Evolutionary conservation across 2,113 vertebrate genomes (phyloP).

Genomic region (Taxidea taxus): DNA sequence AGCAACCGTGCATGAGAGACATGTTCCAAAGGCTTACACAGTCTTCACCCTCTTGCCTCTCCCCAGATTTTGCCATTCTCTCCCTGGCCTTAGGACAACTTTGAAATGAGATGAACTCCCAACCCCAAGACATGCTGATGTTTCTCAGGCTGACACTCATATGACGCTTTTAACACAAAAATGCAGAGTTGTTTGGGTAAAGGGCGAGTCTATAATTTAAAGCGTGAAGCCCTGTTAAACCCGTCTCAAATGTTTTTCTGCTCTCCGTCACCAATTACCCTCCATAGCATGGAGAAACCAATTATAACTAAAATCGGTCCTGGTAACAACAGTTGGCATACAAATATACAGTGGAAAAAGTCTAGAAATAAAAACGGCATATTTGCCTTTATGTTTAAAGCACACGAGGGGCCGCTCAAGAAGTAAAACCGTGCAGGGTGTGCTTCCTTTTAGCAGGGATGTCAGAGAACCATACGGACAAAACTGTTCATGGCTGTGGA

Average conservation of each 20-base stretch:
- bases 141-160: background rate
- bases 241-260: constrained; percentile 2
- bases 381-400: background rate
- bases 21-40: background rate
- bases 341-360: background rate
- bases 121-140: background rate
- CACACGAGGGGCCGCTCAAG: background rate
- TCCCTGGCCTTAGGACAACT: background rate
- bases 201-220: background rate
- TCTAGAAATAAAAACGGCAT: constrained; percentile 33
- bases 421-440: background rate
- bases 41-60: background rate
- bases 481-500: background rate
- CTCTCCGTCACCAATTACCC: constrained; percentile 7
- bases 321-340: constrained; percentile 16
- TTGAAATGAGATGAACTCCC: background rate
- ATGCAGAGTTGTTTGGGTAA: background rate
- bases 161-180: background rate
- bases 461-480: background rate
- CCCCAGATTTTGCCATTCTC: background rate
- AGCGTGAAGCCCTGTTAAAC: background rate
- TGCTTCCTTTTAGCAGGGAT: background rate
- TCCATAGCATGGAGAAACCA: constrained; percentile 38
- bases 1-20: background rate
- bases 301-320: constrained; percentile 19